Evolutionary conservation across 1,140 invertebrate genomes (phyloP).

Genomic region (Habropoda laboriosa): DNA sequence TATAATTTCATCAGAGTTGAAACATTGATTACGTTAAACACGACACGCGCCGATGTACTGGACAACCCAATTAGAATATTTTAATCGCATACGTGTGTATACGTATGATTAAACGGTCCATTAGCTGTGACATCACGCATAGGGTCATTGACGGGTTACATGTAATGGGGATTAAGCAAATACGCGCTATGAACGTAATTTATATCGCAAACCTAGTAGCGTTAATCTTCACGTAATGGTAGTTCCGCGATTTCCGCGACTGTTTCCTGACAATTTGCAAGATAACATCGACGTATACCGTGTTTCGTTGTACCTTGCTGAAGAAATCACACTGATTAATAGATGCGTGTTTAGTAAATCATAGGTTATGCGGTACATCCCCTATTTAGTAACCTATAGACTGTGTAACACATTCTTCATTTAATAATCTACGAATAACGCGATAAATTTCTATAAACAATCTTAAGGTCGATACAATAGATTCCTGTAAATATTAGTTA

Average conservation of each 20-base stretch:
- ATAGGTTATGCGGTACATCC: too few species aligned
- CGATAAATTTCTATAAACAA: too few species aligned
- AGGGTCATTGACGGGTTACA: slow-evolving; percentile 5
- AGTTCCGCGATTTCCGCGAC: not conserved
- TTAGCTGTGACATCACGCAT: slow-evolving; percentile 14
- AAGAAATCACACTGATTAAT: not conserved
- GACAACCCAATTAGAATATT: slow-evolving; percentile 20
- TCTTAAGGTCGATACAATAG: too few species aligned
- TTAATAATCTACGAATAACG: too few species aligned
- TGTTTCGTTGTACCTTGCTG: too few species aligned
- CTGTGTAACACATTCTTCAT: too few species aligned
- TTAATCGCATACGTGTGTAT: not conserved
- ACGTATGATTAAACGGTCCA: slow-evolving; percentile 21
- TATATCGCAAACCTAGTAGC: not conserved
- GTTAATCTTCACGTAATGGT: not conserved
- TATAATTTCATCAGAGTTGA: not conserved
- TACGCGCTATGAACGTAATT: slow-evolving; percentile 10
- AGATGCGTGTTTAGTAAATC: not conserved
- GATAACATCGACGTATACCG: not conserved
- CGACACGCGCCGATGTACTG: too few species aligned
- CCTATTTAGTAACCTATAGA: too few species aligned
- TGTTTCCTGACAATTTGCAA: not conserved
- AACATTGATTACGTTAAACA: not conserved
- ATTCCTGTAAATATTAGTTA: too few species aligned
- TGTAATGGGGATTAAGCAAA: slow-evolving; percentile 21